A percentile compares a stretch with the other conserved stretches of the same genome.
Evolutionary conservation across 37 sponge, comb jelly and placozoan species (phyloP).

Genomic region (Axinella damicornis): DNA sequence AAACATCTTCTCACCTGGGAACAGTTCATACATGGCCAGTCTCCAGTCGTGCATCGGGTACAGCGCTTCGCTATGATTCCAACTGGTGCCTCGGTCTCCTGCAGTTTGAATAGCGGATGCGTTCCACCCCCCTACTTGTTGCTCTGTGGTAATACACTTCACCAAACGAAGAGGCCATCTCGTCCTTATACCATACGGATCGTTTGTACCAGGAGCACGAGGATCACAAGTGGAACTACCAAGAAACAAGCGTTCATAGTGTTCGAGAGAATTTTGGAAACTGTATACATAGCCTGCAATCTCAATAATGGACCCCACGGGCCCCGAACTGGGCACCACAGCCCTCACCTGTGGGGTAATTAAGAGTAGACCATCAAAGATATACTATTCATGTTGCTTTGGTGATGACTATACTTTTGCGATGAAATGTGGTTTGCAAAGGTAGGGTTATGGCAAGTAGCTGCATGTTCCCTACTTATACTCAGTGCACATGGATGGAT

Average conservation of each 20-base stretch:
- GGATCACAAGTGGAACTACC: constrained; percentile 55
- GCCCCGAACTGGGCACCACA: constrained; percentile 45
- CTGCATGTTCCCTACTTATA: too few species aligned
- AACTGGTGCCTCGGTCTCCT: constrained; percentile 15
- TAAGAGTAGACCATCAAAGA: too few species aligned
- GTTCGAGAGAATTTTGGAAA: not conserved
- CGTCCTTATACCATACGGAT: constrained; percentile 29
- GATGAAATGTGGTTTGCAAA: too few species aligned
- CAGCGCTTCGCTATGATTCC: constrained; percentile 66
- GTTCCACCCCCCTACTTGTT: constrained; percentile 55
- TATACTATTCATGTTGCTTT: too few species aligned
- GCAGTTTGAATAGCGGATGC: constrained; percentile 6
- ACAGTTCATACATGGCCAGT: constrained; percentile 70
- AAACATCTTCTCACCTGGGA: constrained; percentile 49
- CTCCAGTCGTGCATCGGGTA: constrained; percentile 42
- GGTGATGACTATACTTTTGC: too few species aligned
- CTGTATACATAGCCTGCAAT: constrained; percentile 40
- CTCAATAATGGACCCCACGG: constrained; percentile 47
- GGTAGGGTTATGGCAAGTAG: too few species aligned
- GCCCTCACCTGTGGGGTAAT: constrained; percentile 7
- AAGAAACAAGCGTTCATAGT: constrained; percentile 45
- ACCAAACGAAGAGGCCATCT: not conserved
- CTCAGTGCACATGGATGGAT: too few species aligned
- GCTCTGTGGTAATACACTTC: constrained; percentile 25
- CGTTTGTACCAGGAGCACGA: constrained; percentile 31